Evolutionary conservation across 2,888 invertebrate genomes (phyloP).

Genomic region (Epinotia nisella): DNA sequence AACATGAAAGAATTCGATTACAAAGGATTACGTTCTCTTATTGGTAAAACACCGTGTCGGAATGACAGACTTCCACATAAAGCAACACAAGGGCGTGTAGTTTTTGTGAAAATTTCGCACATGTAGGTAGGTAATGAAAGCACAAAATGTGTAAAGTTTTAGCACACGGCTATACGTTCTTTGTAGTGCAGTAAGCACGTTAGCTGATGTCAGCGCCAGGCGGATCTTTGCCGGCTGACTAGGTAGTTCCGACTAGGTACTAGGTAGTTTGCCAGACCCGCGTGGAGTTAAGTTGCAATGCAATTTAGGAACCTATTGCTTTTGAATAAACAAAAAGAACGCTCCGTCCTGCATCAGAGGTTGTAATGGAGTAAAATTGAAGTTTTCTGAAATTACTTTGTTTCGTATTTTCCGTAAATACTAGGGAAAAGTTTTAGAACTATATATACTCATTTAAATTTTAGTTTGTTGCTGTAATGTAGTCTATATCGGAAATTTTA

Average conservation of each 20-base stretch:
- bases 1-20: slow-evolving; percentile 2
- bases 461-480: no score
- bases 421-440: background rate
- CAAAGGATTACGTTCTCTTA: slow-evolving; percentile 26
- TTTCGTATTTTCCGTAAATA: background rate
- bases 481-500: no score
- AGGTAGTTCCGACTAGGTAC: background rate
- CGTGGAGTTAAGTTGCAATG: slow-evolving; percentile 16
- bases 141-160: slow-evolving; percentile 19
- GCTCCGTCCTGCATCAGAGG: background rate
- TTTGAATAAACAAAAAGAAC: slow-evolving; percentile 28
- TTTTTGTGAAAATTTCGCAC: slow-evolving; percentile 16
- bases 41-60: slow-evolving; percentile 3
- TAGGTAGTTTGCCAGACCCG: background rate
- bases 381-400: slow-evolving; percentile 5
- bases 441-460: no score
- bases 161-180: slow-evolving; percentile 20
- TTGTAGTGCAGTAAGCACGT: slow-evolving; percentile 24
- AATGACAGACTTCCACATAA: slow-evolving; percentile 2
- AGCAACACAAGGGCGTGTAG: background rate
- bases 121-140: slow-evolving; percentile 25
- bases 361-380: slow-evolving; percentile 16
- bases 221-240: slow-evolving; percentile 5
- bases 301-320: slow-evolving; percentile 30
- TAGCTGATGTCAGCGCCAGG: slow-evolving; percentile 4